These are phyloP conservation scores for Danaus melanippus DNA, from an alignment of 1,140 invertebrate species.

Conservation along the genomic window DNA sequence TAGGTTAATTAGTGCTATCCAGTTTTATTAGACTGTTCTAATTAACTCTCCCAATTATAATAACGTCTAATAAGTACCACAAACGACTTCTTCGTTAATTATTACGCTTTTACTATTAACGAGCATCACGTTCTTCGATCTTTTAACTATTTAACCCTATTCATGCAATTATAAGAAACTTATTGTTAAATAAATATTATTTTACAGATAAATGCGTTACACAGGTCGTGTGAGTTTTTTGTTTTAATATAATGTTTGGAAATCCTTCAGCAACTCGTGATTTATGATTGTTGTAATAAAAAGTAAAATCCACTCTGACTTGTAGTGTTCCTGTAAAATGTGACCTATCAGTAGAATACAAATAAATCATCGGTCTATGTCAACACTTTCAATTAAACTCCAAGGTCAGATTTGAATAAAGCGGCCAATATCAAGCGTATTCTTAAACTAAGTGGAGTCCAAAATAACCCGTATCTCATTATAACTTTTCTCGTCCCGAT, in stretches of 20 bases:
- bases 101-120: not conserved
- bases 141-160: too few relatives aligned
- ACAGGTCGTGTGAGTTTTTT: too few relatives aligned
- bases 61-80: constrained; percentile 16
- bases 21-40: constrained; percentile 58
- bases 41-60: constrained; percentile 38
- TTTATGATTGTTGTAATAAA: constrained; percentile 34
- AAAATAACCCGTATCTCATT: constrained; percentile 61
- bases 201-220: too few relatives aligned
- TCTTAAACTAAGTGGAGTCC: constrained; percentile 55
- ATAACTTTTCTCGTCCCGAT: constrained; percentile 55
- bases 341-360: constrained; percentile 38
- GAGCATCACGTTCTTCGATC: too few relatives aligned
- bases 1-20: constrained; percentile 59
- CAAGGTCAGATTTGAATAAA: constrained; percentile 52
- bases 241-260: constrained; percentile 10
- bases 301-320: constrained; percentile 39
- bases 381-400: constrained; percentile 65
- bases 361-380: constrained; percentile 59
- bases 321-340: constrained; percentile 45
- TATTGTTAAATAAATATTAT: too few relatives aligned
- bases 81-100: constrained; percentile 15
- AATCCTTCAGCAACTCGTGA: constrained; percentile 14
- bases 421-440: constrained; percentile 38
- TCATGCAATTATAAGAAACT: too few relatives aligned